These are phyloP conservation scores for Phyllopteryx taeniolatus DNA, from an alignment of 2,113 vertebrate species.

Conservation along the genomic window DNA sequence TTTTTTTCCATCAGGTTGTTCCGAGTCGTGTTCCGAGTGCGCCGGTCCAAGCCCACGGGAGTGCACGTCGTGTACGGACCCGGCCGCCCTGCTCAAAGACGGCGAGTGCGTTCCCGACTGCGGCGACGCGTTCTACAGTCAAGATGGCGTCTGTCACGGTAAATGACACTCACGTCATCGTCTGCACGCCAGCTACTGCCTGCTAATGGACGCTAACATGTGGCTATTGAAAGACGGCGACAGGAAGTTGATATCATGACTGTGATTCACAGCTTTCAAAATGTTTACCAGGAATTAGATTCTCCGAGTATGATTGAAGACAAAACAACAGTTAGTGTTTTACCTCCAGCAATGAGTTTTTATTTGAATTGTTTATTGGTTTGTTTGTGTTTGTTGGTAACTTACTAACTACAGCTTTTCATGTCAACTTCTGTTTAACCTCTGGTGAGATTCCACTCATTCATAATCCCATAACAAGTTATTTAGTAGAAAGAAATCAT, in stretches of 20 bases:
- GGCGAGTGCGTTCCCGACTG: conserved; percentile 80
- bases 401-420: too few relatives aligned
- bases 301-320: neutral
- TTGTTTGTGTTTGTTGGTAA: too few relatives aligned
- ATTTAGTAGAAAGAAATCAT: too few relatives aligned
- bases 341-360: too few relatives aligned
- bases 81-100: conserved; percentile 64
- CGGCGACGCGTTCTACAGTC: conserved; percentile 72
- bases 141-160: conserved; percentile 80
- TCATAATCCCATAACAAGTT: too few relatives aligned
- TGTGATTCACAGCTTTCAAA: neutral
- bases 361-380: too few relatives aligned
- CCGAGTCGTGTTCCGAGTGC: conserved; percentile 81
- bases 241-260: too few relatives aligned
- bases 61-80: conserved; percentile 79
- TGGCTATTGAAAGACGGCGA: too few relatives aligned
- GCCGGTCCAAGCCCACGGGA: conserved; percentile 72
- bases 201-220: neutral
- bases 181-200: neutral
- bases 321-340: neutral
- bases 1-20: conserved; percentile 75
- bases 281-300: neutral
- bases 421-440: too few relatives aligned
- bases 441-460: too few relatives aligned
- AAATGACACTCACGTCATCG: conserved; percentile 13